These are phyloP conservation scores for Erythrolamprus reginae DNA, from an alignment of 2,113 vertebrate species.

Conservation along the genomic window DNA sequence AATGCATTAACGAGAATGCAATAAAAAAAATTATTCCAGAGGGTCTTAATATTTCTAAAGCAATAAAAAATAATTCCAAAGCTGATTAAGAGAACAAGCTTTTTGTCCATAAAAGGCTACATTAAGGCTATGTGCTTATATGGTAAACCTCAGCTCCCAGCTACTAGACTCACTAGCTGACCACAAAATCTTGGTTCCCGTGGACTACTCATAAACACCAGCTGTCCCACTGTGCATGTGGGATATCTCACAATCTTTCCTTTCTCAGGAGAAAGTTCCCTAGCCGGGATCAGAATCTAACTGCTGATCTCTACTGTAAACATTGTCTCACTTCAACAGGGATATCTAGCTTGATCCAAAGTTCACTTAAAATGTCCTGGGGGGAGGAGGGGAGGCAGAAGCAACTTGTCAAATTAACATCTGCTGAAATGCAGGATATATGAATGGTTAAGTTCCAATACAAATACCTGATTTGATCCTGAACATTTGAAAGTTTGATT, in stretches of 20 bases:
- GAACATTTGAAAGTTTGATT: conserved; percentile 34
- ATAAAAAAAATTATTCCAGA: not conserved
- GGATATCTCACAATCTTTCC: not conserved
- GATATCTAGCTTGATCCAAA: not conserved
- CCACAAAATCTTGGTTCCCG: not conserved
- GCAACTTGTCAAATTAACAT: conserved; percentile 45
- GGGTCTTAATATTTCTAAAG: not conserved
- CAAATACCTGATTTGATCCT: conserved; percentile 58
- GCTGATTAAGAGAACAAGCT: not conserved
- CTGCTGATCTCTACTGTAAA: not conserved
- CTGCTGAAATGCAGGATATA: conserved; percentile 43
- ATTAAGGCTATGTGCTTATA: not conserved
- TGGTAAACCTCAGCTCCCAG: not conserved
- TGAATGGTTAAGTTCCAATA: conserved; percentile 51
- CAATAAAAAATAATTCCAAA: not conserved
- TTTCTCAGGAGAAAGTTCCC: not conserved
- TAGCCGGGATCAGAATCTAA: not conserved
- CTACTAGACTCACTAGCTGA: not conserved
- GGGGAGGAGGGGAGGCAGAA: conserved; percentile 49
- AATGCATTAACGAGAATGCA: not conserved
- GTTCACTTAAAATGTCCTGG: conserved; percentile 51
- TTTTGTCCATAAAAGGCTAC: not conserved
- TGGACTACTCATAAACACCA: not conserved
- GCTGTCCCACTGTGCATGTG: not conserved
- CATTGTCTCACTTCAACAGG: not conserved